Conservation (phyloP, 2,113 vertebrate genomes). For the Crotalus helleri region DNA sequence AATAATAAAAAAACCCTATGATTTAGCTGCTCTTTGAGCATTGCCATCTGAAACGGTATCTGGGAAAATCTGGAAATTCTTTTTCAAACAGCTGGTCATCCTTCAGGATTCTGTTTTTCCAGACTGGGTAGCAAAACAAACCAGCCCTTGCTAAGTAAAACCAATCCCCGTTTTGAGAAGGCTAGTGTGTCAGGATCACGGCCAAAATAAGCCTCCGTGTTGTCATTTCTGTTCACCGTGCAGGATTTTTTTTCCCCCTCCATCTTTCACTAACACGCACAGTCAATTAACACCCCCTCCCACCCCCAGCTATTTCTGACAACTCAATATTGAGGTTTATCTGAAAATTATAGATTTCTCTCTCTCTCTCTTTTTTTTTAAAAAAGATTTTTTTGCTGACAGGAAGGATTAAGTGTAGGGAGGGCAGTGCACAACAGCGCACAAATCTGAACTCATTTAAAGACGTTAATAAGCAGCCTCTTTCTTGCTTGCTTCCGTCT, state of each 20-base stretch:
- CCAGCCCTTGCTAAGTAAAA: not conserved
- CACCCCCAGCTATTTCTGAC: not conserved
- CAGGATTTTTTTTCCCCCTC: accelerated
- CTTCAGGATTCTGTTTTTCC: not conserved
- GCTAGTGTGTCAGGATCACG: not conserved
- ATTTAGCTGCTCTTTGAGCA: not conserved
- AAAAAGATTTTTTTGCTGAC: not conserved
- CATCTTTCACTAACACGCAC: not conserved
- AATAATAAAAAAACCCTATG: not conserved
- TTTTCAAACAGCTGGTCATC: not conserved
- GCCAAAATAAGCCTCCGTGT: not conserved
- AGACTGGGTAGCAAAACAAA: not conserved
- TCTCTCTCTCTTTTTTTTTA: no score
- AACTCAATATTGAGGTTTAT: not conserved
- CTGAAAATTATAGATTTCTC: not conserved
- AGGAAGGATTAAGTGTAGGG: not conserved
- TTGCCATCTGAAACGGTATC: not conserved
- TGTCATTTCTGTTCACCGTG: not conserved
- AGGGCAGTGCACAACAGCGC: not conserved
- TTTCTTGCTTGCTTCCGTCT: not conserved
- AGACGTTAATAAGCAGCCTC: not conserved
- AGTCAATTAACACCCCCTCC: not conserved
- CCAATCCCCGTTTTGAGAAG: not conserved
- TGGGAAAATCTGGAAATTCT: not conserved
- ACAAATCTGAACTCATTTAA: not conserved